Evolutionary conservation across 2,113 vertebrate genomes (phyloP).

Genomic region (Falco punctatus): DNA sequence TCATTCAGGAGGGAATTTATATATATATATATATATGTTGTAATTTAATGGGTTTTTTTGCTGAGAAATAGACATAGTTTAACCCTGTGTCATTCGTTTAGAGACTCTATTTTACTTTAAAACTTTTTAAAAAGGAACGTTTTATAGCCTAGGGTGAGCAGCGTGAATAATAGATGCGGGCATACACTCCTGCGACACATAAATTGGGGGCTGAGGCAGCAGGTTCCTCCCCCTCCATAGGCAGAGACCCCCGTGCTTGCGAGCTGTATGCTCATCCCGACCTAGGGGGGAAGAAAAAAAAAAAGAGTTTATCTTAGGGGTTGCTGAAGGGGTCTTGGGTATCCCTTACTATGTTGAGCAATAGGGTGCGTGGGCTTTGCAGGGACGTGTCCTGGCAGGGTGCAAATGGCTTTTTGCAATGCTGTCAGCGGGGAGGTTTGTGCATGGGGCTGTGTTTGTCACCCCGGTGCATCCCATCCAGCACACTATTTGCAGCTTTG

Average conservation of each 20-base stretch:
- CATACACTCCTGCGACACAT: background rate
- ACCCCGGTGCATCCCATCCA: accelerated
- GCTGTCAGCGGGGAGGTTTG: accelerated
- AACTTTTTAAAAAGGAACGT: background rate
- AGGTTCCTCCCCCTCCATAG: accelerated
- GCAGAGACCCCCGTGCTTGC: accelerated
- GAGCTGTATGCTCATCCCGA: background rate
- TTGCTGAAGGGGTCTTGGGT: background rate
- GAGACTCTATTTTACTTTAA: slow-evolving; percentile 11
- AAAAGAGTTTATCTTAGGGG: background rate
- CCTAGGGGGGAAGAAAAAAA: no score
- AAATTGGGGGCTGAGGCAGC: background rate
- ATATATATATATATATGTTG: background rate
- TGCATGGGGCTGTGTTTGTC: accelerated
- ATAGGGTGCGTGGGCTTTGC: background rate
- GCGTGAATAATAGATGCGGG: background rate
- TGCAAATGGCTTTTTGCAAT: background rate
- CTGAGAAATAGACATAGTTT: slow-evolving; percentile 22
- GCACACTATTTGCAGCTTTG: background rate
- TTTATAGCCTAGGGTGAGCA: background rate
- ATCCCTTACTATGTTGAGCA: accelerated
- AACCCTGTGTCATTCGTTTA: background rate
- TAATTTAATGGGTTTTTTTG: background rate
- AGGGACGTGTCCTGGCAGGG: background rate
- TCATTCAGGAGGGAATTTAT: background rate